A percentile compares a stretch with the other conserved stretches of the same genome.
Conservation (phyloP, 2,888 invertebrate species). For the Spatulosminthurus flaviceps region DNA sequence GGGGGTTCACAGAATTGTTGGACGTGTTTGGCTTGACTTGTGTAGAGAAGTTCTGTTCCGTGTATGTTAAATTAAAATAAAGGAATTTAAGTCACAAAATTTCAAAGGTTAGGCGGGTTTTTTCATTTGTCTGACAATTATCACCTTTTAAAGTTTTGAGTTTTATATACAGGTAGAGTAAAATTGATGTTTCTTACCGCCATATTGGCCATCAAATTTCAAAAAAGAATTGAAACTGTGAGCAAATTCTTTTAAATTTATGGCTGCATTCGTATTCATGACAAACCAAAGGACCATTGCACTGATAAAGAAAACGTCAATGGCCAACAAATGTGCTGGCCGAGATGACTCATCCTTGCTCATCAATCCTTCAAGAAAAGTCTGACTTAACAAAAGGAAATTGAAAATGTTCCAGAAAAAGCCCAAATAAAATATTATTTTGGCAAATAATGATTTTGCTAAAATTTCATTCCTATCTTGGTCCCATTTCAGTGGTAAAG, state of each 20-base stretch:
- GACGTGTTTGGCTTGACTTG: no score
- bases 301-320: slow-evolving; percentile 1
- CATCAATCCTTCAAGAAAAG: background rate
- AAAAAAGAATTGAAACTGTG: background rate
- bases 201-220: background rate
- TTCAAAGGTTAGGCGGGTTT: no score
- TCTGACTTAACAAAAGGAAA: background rate
- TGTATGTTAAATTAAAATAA: no score
- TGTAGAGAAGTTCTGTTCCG: no score
- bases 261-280: background rate
- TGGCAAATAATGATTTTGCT: background rate
- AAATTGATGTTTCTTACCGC: background rate
- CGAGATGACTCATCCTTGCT: background rate
- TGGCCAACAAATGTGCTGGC: background rate
- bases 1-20: no score
- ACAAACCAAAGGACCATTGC: background rate
- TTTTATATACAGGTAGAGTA: no score
- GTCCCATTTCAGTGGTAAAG: background rate
- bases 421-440: background rate
- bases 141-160: no score
- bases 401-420: background rate
- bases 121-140: no score
- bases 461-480: background rate
- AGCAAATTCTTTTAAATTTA: background rate
- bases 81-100: no score